Conservation (phyloP, 1,140 invertebrate genomes). For the Magallana gigas region DNA sequence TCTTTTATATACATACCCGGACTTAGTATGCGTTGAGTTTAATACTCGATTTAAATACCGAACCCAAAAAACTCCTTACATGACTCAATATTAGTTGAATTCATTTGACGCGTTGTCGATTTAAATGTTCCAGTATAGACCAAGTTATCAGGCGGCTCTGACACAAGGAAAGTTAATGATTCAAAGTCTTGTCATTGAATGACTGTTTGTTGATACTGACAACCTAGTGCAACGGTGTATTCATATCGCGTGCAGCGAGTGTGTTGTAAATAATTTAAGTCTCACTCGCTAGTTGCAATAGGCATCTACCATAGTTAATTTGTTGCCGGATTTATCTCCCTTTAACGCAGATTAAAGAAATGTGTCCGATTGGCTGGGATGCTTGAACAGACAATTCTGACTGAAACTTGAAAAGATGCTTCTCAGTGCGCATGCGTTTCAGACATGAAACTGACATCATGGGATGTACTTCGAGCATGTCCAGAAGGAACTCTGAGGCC, state of each 20-base stretch:
- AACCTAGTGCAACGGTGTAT: background rate
- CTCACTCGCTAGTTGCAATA: no score
- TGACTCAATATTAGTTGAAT: background rate
- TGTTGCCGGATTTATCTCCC: no score
- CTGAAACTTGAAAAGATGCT: no score
- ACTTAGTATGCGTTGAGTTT: no score
- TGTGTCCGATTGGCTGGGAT: no score
- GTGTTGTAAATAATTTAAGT: no score
- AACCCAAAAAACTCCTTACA: background rate
- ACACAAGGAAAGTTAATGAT: background rate
- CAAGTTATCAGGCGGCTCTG: background rate
- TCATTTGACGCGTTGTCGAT: background rate
- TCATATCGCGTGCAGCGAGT: no score
- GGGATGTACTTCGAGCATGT: slow-evolving; percentile 46
- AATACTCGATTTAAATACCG: slow-evolving; percentile 6
- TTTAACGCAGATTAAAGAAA: no score
- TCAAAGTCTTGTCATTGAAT: background rate
- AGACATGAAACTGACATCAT: slow-evolving; percentile 1
- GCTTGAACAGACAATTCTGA: no score
- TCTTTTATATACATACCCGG: no score
- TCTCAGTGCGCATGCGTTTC: no score
- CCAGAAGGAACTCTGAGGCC: slow-evolving; percentile 3
- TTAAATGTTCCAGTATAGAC: background rate
- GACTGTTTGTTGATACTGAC: background rate
- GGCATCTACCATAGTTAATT: no score